phyloP scores from a whole-genome alignment of 2,797 vertebrate species.

The Hypotaenidia okinawae region DNA sequence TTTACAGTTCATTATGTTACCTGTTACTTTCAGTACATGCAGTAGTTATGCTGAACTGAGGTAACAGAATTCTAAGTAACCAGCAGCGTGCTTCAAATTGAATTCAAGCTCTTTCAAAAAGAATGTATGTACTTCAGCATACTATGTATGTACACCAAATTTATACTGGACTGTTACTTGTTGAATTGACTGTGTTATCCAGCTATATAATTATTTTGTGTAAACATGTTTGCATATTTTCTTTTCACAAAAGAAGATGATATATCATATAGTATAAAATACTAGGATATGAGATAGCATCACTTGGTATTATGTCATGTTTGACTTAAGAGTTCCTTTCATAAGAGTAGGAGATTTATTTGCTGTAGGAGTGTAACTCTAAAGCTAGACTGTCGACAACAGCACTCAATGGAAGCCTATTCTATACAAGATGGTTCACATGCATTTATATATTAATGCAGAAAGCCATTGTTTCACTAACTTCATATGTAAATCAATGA shows the following conservation, averaged over 20 bases:
- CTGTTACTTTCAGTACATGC: background rate
- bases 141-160: background rate
- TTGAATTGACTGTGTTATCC: background rate
- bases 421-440: background rate
- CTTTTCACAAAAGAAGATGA: background rate
- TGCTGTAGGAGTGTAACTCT: background rate
- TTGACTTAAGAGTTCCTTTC: background rate
- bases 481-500: background rate
- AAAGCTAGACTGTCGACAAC: background rate
- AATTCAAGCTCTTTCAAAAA: slow-evolving; percentile 22
- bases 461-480: background rate
- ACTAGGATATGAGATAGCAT: background rate
- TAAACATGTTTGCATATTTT: background rate
- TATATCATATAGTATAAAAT: background rate
- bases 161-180: background rate
- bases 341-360: background rate
- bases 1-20: background rate
- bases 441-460: background rate
- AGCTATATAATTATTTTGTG: background rate
- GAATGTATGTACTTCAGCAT: background rate
- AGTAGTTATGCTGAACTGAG: background rate
- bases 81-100: background rate
- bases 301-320: background rate
- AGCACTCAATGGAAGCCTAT: background rate
- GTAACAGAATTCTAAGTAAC: slow-evolving; percentile 2